Conservation (phyloP, 2,797 vertebrate genomes). For the Pseudocheirus occidentalis region DNA sequence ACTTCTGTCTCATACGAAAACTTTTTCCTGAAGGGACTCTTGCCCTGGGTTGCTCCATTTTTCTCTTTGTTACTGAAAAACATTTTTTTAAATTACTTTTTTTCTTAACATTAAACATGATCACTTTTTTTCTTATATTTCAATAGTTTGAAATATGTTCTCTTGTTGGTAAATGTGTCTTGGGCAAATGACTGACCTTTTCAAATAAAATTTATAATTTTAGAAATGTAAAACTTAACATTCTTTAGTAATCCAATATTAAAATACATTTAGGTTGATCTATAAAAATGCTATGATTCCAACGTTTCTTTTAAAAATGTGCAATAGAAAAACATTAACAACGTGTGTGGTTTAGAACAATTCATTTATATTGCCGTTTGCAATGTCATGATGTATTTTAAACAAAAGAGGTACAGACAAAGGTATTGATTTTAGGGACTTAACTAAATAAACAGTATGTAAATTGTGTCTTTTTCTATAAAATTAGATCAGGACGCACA, state of each 20-base stretch:
- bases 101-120: conserved; percentile 81
- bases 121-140: conserved; percentile 79
- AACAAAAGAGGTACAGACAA: conserved; percentile 97
- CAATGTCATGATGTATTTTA: conserved; percentile 99
- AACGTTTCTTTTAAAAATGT: conserved; percentile 89
- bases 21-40: conserved; percentile 48
- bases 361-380: conserved; percentile 96
- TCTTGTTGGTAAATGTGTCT: conserved; percentile 88
- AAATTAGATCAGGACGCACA: conserved; percentile 99
- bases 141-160: conserved; percentile 87
- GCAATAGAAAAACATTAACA: conserved; percentile 97
- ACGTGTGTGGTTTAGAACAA: conserved; percentile 92
- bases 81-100: conserved; percentile 79
- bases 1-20: conserved; percentile 56
- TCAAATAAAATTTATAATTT: conserved; percentile 94
- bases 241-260: conserved; percentile 91
- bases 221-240: conserved; percentile 94
- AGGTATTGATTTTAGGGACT: conserved; percentile 96
- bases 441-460: conserved; percentile 99
- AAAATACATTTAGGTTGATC: conserved; percentile 93
- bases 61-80: conserved; percentile 56
- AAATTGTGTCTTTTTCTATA: conserved; percentile 97
- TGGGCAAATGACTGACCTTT: conserved; percentile 94
- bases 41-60: conserved; percentile 50
- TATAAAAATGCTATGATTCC: conserved; percentile 92